phyloP scores from a whole-genome alignment of 2,888 invertebrate genomes.

The Drosophila neotestacea region DNA sequence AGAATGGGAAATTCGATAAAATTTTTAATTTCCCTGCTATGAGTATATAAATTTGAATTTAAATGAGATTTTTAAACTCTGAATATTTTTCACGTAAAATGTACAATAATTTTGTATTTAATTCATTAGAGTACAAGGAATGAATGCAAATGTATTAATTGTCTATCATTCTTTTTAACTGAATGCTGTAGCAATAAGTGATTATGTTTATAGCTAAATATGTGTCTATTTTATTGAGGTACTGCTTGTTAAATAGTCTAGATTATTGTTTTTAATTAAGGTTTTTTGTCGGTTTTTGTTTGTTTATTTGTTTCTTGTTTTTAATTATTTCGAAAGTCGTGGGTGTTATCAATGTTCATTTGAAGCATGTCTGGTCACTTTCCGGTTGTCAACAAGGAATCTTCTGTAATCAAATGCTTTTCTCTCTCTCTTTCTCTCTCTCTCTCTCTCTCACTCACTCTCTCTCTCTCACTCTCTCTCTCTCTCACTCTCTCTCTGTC shows the following conservation, averaged over 20 bases:
- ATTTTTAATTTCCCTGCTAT: too few relatives aligned
- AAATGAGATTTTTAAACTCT: too few relatives aligned
- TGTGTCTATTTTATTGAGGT: constrained; percentile 1
- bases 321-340: constrained; percentile 65
- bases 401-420: constrained; percentile 47
- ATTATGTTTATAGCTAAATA: neutral
- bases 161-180: neutral
- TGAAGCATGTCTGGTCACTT: constrained; percentile 64
- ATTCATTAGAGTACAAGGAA: neutral
- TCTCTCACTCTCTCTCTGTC: neutral
- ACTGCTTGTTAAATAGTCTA: constrained; percentile 9
- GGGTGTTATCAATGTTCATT: constrained; percentile 71
- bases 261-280: constrained; percentile 19
- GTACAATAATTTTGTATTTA: neutral
- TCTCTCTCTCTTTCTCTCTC: neutral
- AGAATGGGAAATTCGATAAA: too few relatives aligned
- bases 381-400: constrained; percentile 75
- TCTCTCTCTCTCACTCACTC: neutral
- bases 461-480: neutral
- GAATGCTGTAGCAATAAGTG: neutral
- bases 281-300: constrained; percentile 18
- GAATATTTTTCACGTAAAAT: neutral
- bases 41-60: too few relatives aligned
- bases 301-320: constrained; percentile 43
- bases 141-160: too few relatives aligned